Evolutionary conservation across 2,797 vertebrate species (phyloP).

Genomic region (Steatocranus sp.): DNA sequence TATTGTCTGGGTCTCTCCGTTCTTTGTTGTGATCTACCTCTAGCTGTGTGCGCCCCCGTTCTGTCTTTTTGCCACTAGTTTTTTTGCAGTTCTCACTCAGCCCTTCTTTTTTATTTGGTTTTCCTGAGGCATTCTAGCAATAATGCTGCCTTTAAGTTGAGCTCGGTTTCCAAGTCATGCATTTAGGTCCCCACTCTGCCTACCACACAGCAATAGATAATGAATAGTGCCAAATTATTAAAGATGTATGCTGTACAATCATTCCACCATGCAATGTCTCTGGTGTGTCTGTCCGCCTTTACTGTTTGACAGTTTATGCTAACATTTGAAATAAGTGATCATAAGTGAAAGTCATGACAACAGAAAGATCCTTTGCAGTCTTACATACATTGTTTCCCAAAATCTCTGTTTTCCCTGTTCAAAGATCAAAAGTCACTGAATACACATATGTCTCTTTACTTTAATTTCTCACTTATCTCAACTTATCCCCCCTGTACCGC

Average conservation of each 20-base stretch:
- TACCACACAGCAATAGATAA: neutral
- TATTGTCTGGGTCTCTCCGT: neutral
- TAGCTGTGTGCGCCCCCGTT: neutral
- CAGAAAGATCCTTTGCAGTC: neutral
- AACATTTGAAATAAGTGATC: neutral
- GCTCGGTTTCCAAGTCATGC: neutral
- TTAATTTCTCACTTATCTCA: neutral
- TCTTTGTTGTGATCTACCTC: neutral
- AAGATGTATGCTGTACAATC: neutral
- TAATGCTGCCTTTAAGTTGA: neutral
- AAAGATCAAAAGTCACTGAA: neutral
- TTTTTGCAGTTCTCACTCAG: neutral
- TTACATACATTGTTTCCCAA: neutral
- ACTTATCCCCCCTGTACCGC: neutral
- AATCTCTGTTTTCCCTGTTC: neutral
- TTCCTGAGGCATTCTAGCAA: neutral
- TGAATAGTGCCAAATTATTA: neutral
- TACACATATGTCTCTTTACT: neutral
- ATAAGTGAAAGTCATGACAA: neutral
- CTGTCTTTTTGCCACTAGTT: neutral
- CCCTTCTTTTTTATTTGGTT: neutral
- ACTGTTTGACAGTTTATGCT: neutral
- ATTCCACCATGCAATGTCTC: neutral
- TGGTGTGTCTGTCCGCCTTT: neutral
- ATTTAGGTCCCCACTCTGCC: neutral